These are phyloP conservation scores for Wasmannia auropunctata DNA, from an alignment of 1,140 invertebrate genomes.

Conservation along the genomic window DNA sequence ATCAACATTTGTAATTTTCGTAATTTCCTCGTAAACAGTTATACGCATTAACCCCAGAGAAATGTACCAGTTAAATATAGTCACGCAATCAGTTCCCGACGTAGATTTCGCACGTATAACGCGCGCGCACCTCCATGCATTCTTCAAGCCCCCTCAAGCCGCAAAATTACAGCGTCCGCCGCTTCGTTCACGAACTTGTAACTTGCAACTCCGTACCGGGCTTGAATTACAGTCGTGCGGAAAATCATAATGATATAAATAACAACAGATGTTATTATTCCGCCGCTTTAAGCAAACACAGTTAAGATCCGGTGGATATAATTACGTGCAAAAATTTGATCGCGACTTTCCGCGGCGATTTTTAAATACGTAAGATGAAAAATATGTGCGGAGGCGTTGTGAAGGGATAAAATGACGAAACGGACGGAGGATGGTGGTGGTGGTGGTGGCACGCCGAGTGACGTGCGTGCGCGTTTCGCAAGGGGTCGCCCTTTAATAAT, in stretches of 20 bases:
- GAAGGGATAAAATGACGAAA: slow-evolving; percentile 16
- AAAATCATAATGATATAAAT: slow-evolving; percentile 7
- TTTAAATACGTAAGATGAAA: slow-evolving; percentile 27
- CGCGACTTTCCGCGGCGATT: slow-evolving; percentile 10
- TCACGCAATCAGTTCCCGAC: slow-evolving; percentile 18
- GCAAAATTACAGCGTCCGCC: slow-evolving; percentile 30
- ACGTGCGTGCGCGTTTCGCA: slow-evolving; percentile 11
- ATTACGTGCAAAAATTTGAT: neutral
- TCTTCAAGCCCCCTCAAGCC: slow-evolving; percentile 10
- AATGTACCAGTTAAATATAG: slow-evolving; percentile 45
- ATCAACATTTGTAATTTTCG: slow-evolving; percentile 58
- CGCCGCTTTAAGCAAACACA: neutral
- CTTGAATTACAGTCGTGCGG: neutral
- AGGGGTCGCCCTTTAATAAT: slow-evolving; percentile 62
- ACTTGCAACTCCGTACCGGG: neutral
- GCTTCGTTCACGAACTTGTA: neutral
- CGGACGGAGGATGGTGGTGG: neutral
- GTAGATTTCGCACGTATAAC: neutral
- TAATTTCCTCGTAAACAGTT: slow-evolving; percentile 50
- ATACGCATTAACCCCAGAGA: slow-evolving; percentile 48
- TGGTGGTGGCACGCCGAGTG: neutral
- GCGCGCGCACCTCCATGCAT: neutral
- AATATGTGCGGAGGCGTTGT: neutral
- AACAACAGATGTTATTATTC: neutral
- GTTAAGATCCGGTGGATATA: neutral